phyloP scores from a whole-genome alignment of 2,797 vertebrate species.

The Thaleichthys pacificus region DNA sequence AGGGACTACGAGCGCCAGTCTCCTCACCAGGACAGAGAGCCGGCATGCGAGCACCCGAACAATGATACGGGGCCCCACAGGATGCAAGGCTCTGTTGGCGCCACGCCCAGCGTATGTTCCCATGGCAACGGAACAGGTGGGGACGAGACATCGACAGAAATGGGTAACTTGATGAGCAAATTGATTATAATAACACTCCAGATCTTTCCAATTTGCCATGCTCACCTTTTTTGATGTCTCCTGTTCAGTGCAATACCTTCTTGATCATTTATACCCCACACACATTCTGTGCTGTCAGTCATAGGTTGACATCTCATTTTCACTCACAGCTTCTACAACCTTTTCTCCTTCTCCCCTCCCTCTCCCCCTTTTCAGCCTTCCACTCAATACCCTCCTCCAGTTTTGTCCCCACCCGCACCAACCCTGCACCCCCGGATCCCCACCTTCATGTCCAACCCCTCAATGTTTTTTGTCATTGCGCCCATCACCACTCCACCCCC shows the following conservation, averaged over 20 bases:
- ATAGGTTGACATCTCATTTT: neutral
- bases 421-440: neutral
- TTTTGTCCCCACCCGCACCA: neutral
- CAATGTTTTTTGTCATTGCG: neutral
- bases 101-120: slow-evolving; percentile 1
- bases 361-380: neutral
- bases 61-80: neutral
- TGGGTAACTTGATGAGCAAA: slow-evolving; percentile 32
- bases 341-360: neutral
- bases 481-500: neutral
- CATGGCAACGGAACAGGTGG: slow-evolving; percentile 25
- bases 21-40: neutral
- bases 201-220: no score
- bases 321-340: neutral
- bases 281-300: neutral
- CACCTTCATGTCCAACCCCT: neutral
- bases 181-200: no score
- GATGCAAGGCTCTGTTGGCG: neutral
- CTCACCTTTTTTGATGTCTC: no score
- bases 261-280: neutral
- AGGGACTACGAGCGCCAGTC: slow-evolving; percentile 20
- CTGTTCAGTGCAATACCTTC: neutral
- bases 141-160: slow-evolving; percentile 10
- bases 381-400: slow-evolving; percentile 4
- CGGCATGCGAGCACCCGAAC: slow-evolving; percentile 5